These are phyloP conservation scores for Phyllostomus discolor DNA, from an alignment of 2,113 vertebrate species.

Conservation along the genomic window DNA sequence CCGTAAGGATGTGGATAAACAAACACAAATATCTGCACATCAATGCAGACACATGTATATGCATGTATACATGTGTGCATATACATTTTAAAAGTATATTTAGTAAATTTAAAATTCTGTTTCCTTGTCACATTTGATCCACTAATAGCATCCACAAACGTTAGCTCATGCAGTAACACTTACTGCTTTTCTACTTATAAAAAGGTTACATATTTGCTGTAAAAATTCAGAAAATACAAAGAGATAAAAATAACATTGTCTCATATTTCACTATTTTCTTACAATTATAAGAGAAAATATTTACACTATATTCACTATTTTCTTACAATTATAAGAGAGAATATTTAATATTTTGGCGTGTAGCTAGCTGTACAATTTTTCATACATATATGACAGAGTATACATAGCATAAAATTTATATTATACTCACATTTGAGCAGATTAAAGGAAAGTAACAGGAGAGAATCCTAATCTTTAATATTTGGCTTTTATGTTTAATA, in stretches of 20 bases:
- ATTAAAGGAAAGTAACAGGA: background rate
- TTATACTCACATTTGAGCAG: background rate
- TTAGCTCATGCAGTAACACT: background rate
- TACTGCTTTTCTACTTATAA: background rate
- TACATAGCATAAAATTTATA: background rate
- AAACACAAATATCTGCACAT: background rate
- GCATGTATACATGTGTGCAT: background rate
- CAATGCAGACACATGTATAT: background rate
- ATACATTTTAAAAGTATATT: background rate
- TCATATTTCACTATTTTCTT: background rate
- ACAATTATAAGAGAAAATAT: background rate
- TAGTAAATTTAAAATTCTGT: background rate
- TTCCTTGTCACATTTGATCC: background rate
- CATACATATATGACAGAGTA: background rate
- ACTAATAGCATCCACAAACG: background rate
- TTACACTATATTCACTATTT: background rate
- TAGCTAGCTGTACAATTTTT: background rate
- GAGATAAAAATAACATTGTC: background rate
- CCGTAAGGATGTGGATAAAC: background rate
- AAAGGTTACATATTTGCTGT: background rate
- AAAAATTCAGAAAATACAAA: background rate
- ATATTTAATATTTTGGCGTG: background rate
- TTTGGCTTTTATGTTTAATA: background rate
- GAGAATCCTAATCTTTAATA: background rate
- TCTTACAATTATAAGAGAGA: background rate